Base-by-base conservation (phyloP, 2,888 invertebrate genomes). In the Enoplolaimus lenunculus region DNA sequence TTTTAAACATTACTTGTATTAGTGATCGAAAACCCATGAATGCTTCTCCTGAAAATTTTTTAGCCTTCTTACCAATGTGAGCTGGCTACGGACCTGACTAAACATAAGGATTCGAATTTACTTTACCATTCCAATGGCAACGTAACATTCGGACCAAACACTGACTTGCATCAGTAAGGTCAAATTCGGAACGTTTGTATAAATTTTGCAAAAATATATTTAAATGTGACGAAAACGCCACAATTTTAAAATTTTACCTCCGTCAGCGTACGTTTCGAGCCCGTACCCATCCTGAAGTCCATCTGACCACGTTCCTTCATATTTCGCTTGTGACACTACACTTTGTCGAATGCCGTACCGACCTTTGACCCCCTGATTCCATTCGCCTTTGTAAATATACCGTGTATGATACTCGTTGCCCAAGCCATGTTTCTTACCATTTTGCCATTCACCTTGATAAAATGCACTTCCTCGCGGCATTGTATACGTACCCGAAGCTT, bases 211-310 rank as follows among this genome's bases (percentile, higher is more conserved):
- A n/a, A n/a, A n/a, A n/a, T n/a, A n/a, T n/a, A n/a, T n/a, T n/a
- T n/a, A n/a, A n/a, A n/a, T n/a, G n/a, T n/a, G n/a, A n/a, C n/a
- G n/a, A n/a, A n/a, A n/a, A n/a, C n/a, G n/a, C n/a, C n/a, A n/a
- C n/a, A n/a, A n/a, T 45, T 13, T 45, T 45, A 45, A 13, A 45
- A 7, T 13, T 88, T 88, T 83, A 95, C 97, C 97, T 83, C 94
- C 93, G 84, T 98, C 98, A 72, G 95, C 95, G 83, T 98, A 98
- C 73, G 95, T 95, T 85, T 98, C 98, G 68, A 94, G 94, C 77
- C 98, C 98, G 84, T 97, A 98, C 77, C 98, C 98, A 82, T 98
- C 98, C 84, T 98, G 97, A 73, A 97, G 87, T 75, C 97, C 97
- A 78, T 90, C 91, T 76, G 95, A 93, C 98, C 98, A 98, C 74